Conservation (phyloP, 2,888 invertebrate genomes). For the Anorthoa munda region DNA sequence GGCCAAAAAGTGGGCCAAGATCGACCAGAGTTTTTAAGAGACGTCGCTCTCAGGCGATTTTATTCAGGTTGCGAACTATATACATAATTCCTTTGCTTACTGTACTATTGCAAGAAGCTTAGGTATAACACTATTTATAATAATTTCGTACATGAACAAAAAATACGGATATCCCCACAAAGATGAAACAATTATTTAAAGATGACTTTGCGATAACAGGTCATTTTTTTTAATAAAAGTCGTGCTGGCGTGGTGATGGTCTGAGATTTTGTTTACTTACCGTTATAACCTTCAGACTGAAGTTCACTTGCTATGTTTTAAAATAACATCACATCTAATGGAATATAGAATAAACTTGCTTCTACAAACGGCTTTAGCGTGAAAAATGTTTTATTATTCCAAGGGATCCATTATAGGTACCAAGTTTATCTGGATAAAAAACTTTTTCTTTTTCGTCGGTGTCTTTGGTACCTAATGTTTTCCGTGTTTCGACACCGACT, state of each 20-base stretch:
- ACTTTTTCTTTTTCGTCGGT: no score
- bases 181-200: slow-evolving; percentile 22
- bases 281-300: not conserved
- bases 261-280: slow-evolving; percentile 9
- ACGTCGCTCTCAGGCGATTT: no score
- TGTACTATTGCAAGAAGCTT: slow-evolving; percentile 9
- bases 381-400: no score
- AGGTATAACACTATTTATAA: slow-evolving; percentile 2
- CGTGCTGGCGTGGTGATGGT: not conserved
- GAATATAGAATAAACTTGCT: no score
- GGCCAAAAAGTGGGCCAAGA: no score
- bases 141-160: slow-evolving; percentile 12
- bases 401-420: no score
- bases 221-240: not conserved
- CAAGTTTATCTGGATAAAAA: no score
- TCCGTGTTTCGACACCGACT: no score
- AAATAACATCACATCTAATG: not conserved
- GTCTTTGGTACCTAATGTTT: no score
- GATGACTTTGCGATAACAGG: slow-evolving; percentile 41
- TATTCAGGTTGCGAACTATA: not conserved
- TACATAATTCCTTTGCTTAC: not conserved
- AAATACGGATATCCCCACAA: slow-evolving; percentile 30
- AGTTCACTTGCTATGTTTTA: not conserved
- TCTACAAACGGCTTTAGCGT: no score
- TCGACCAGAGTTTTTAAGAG: no score